Evolutionary conservation across 2,888 invertebrate species (phyloP), one percentile per base, ranked within the genome.

Genomic region (Drosophila colorata): DNA sequence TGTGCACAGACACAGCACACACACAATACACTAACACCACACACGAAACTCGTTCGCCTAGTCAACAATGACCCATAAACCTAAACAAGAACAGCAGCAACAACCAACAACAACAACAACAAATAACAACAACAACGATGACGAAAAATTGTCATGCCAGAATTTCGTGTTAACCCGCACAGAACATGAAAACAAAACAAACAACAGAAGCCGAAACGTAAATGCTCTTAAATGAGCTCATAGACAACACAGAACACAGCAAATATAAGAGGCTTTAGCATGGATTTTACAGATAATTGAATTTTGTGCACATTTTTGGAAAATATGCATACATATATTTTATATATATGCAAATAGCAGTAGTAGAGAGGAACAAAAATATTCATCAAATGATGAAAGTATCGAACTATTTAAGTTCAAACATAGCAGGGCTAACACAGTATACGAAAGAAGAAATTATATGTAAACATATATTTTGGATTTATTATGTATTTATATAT

Each of bases 61-160:
- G 60, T 63, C 47, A 57, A 75, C 57, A 70, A 46, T 84, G 86
- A 87, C 84, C 84, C 51, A 84, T 56, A 85, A 87, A 82, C 71
- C 68, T 61, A 48, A 71, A 43, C 65, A 67, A 73, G 61, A 80
- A 60, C 38, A 43, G 47, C 31, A 56, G 20, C 56, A 53, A 35
- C 33, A 57, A 60, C 20, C 11, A 64, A 28, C 33, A 48, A 23
- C 33, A 41, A 47, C 23, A 40, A 5, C 41, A 52, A 18, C 46
- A 53, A 73, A 35, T 57, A 43, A 31, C 31, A 66, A 75, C 48
- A 65, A 47, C 38, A 40, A 67, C 44, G 49, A 43, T 69, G 65
- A 57, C 53, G 64, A 67, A 77, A 69, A 80, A 74, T 47, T 83
- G 81, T 83, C 77, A 87, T 69, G 82, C 68, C 65, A 51, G 59